phyloP scores from a whole-genome alignment of 1,140 invertebrate genomes.

The Brachystomella parvula region DNA sequence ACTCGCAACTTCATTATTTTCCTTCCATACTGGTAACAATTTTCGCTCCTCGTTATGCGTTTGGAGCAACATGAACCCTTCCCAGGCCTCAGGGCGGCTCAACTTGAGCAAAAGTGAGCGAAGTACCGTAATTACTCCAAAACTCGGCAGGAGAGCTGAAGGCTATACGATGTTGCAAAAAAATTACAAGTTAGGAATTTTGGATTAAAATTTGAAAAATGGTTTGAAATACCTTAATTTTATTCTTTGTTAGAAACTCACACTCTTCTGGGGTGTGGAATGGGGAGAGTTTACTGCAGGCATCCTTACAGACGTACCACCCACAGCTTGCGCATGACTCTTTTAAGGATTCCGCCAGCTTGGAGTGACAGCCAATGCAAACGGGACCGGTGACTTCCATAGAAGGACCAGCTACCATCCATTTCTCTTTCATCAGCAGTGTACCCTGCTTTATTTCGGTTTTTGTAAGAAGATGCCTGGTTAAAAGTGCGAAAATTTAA shows the following conservation, averaged over 20 bases:
- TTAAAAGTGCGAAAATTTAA: neutral
- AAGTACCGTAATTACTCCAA: conserved; percentile 21
- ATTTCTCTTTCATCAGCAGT: conserved; percentile 30
- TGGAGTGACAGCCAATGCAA: conserved; percentile 35
- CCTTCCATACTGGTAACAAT: conserved; percentile 22
- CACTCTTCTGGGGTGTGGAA: conserved; percentile 60
- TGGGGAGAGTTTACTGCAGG: conserved; percentile 44
- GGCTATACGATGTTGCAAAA: neutral
- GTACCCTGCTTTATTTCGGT: conserved; percentile 26
- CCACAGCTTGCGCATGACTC: conserved; percentile 55
- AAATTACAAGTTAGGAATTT: neutral
- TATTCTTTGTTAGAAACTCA: conserved; percentile 43
- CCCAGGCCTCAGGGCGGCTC: conserved; percentile 20
- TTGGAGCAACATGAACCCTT: conserved; percentile 28
- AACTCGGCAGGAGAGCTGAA: neutral
- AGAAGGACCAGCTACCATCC: conserved; percentile 28
- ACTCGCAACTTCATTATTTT: conserved; percentile 23
- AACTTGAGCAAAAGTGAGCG: conserved; percentile 36
- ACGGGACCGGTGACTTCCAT: neutral
- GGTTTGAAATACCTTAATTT: conserved; percentile 23
- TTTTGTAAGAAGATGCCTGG: conserved; percentile 29
- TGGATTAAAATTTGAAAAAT: neutral
- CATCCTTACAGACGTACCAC: conserved; percentile 66
- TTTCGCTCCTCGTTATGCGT: conserved; percentile 19
- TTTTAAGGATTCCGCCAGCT: conserved; percentile 13